phyloP scores from a whole-genome alignment of 1,140 invertebrate genomes.

The Trypoxylus dichotomus region DNA sequence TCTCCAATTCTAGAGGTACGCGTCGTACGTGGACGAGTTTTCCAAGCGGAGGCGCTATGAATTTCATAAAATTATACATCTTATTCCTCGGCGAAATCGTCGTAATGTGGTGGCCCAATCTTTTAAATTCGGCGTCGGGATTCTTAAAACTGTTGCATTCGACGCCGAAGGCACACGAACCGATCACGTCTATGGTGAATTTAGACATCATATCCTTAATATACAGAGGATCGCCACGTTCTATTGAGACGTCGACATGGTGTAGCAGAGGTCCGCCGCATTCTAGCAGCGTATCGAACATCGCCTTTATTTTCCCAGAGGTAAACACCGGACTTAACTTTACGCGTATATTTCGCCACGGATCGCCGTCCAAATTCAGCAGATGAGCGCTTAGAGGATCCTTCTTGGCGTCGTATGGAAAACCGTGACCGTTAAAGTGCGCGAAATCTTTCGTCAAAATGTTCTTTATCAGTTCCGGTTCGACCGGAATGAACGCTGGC shows the following conservation, averaged over 20 bases:
- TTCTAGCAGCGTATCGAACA: conserved; percentile 45
- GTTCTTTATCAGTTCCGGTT: conserved; percentile 58
- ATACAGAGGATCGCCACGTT: background rate
- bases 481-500: conserved; percentile 39
- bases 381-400: conserved; percentile 56
- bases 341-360: conserved; percentile 54
- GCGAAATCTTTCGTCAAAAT: conserved; percentile 57
- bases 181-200: conserved; percentile 60
- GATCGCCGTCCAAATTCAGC: conserved; percentile 51
- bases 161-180: conserved; percentile 58
- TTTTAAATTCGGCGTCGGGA: conserved; percentile 52
- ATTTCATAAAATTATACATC: background rate
- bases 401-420: conserved; percentile 49
- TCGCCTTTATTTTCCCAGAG: conserved; percentile 54
- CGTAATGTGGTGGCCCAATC: conserved; percentile 25
- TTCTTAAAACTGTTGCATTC: conserved; percentile 54
- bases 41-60: background rate
- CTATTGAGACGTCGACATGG: background rate
- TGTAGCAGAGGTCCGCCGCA: background rate
- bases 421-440: conserved; percentile 54
- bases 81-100: too few species aligned
- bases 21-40: background rate
- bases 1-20: background rate
- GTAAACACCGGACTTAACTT: conserved; percentile 57
- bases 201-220: conserved; percentile 45